phyloP scores from a whole-genome alignment of 2,888 invertebrate genomes.

The Tanypteryx hageni region DNA sequence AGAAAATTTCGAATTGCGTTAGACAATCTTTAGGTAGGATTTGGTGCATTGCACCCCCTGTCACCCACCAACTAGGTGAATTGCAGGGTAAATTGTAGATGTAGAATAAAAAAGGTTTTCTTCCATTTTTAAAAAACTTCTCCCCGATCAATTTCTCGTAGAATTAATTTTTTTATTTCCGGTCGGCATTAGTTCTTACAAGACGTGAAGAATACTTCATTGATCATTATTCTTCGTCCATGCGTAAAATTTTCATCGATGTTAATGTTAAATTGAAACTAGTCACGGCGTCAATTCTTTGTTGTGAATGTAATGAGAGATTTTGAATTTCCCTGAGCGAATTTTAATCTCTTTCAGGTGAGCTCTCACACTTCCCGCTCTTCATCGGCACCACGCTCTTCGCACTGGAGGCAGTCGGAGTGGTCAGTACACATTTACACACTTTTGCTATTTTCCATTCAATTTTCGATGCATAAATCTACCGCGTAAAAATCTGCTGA shows the following conservation, averaged over 20 bases:
- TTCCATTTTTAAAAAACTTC: not conserved
- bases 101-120: no score
- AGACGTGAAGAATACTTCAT: no score
- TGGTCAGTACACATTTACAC: constrained; percentile 77
- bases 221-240: not conserved
- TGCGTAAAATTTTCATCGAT: not conserved
- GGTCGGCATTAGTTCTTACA: not conserved
- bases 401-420: constrained; percentile 89
- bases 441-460: not conserved
- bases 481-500: no score
- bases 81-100: no score
- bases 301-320: no score
- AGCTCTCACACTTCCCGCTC: constrained; percentile 81
- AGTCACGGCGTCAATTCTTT: no score
- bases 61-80: no score
- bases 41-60: no score
- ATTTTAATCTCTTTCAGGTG: constrained; percentile 70
- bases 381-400: constrained; percentile 95
- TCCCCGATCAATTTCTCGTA: not conserved
- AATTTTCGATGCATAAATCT: not conserved
- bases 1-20: no score
- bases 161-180: not conserved
- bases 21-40: no score
- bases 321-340: no score
- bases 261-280: no score